Evolutionary conservation across 1,140 invertebrate genomes (phyloP), one percentile per base, ranked within the genome.

Genomic region (Teleogryllus occipitalis): DNA sequence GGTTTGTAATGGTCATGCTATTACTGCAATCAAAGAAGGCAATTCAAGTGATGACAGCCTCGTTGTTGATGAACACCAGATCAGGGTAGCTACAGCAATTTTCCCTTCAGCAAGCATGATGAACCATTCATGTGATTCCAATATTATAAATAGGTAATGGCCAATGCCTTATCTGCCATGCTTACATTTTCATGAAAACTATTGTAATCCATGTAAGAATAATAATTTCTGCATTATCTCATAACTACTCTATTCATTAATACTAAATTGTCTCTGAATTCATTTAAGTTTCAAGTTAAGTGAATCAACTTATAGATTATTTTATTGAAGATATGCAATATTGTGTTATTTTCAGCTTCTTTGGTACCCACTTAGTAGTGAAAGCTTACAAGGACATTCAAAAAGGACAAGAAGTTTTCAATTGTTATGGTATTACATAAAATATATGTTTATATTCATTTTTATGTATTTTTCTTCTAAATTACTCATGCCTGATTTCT

Each of bases 41-140:
- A 65, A 18, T 65, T 80, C 82, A 72, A 81, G 81, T 80, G 82
- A 80, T 21, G 76, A 82, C 74, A 46, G 39, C 46, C 46, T 27
- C 8, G 81, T 81, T 27, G 84, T 85, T 49, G 83, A 82, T 78
- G 85, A 86, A 81, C 82, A 81, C 77, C 89, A 94, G 84, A 87
- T 90, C n/a, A 88, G 92, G 72, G 87, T 95, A 72, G 94, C 93
- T 14, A 94, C 93, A 47, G 96, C 93, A 1, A 94, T 97, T 83
- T 97, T 95, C 87, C 94, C 94, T 0, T 92, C 94, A n/a, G 92
- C 93, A 12, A 94, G 94, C 83, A 92, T 97, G 87, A 93, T 97
- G 91, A 97, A 97, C 86, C 96, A 97, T 87, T 95, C 94, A 15
- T 97, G 96, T 85, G 90, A 94, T 85, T 92, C 95, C 8, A 94